A percentile compares a stretch with the other conserved stretches of the same genome.
phyloP scores from a whole-genome alignment of 2,797 vertebrate genomes.

The Xenentodon cancila region DNA sequence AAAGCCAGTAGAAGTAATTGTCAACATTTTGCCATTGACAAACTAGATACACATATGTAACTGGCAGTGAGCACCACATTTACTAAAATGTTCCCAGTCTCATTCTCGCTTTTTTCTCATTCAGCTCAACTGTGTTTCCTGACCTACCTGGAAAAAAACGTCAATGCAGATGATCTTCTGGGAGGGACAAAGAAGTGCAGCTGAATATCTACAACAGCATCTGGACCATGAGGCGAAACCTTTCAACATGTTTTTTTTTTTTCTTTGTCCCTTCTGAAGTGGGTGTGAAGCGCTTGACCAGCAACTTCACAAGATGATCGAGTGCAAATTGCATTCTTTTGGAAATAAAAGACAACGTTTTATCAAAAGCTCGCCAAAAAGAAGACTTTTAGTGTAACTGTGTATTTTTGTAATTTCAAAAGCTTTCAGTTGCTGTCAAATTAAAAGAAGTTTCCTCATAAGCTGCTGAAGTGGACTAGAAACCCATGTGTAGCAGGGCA shows the following conservation, averaged over 20 bases:
- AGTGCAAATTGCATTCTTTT: conserved; percentile 26
- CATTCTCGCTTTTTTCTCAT: conserved; percentile 13
- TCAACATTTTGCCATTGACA: no score
- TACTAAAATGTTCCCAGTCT: conserved; percentile 9
- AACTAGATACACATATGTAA: background rate
- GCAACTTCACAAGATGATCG: conserved; percentile 43
- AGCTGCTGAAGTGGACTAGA: conserved; percentile 54
- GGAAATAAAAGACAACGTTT: conserved; percentile 29
- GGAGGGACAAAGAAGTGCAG: conserved; percentile 31
- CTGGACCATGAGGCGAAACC: conserved; percentile 33
- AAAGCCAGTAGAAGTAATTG: no score
- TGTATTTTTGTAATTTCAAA: background rate
- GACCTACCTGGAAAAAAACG: conserved; percentile 32
- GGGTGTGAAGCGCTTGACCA: conserved; percentile 12
- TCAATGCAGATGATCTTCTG: conserved; percentile 47
- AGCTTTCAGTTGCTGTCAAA: conserved; percentile 1
- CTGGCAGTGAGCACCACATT: background rate
- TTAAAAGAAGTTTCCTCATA: conserved; percentile 30
- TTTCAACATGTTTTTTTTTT: background rate
- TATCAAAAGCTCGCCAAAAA: conserved; percentile 36
- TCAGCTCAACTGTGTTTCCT: conserved; percentile 41
- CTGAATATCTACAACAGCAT: conserved; percentile 24
- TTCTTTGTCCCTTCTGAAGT: conserved; percentile 21
- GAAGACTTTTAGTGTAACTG: conserved; percentile 56
- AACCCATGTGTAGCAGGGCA: conserved; percentile 70